Conservation (phyloP, 2,113 vertebrate genomes). For the Malurus alboscapulatus region DNA sequence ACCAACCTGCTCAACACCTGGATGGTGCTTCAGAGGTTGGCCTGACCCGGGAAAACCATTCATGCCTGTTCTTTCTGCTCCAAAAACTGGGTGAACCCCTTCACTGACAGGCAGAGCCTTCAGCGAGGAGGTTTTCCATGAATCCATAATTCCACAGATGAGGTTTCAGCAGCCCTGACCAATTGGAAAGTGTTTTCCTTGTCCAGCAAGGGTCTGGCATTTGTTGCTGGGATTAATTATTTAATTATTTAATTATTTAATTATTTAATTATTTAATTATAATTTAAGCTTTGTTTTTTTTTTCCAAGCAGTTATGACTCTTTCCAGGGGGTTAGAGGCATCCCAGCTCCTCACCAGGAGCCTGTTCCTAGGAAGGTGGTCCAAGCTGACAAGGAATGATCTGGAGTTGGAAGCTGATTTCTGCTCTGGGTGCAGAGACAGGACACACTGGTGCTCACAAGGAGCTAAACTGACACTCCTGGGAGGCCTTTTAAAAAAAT, state of each 20-base stretch:
- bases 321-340: not conserved
- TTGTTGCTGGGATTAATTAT: not conserved
- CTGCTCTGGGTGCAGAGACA: not conserved
- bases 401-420: not conserved
- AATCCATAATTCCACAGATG: not conserved
- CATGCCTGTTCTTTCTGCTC: not conserved
- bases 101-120: not conserved
- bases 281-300: no score
- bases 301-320: not conserved
- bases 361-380: not conserved
- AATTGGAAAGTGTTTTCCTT: not conserved
- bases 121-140: not conserved
- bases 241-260: not conserved
- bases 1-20: not conserved
- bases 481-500: not conserved
- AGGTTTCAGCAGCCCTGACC: not conserved
- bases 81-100: not conserved
- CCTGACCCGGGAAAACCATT: not conserved
- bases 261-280: not conserved
- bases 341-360: not conserved
- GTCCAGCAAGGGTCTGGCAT: not conserved
- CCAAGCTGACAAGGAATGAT: not conserved
- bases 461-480: not conserved
- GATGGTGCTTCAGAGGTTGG: not conserved
- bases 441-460: not conserved